Conservation (phyloP, 2,888 invertebrate species). For the Drosophila maculinotata region DNA sequence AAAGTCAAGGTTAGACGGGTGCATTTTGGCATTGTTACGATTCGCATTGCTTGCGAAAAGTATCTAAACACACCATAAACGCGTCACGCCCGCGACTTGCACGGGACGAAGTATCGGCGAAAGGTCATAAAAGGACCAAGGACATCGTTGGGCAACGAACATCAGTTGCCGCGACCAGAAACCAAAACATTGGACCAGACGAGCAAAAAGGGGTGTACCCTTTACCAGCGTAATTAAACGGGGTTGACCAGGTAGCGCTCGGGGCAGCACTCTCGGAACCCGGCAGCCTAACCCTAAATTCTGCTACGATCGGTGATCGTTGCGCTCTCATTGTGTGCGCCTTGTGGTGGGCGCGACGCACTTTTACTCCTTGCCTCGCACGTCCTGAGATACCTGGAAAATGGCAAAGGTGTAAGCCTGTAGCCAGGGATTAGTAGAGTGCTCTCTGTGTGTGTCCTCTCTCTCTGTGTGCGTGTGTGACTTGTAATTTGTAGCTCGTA, state of each 20-base stretch:
- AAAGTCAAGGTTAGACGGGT: constrained; percentile 74
- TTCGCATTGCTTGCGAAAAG: constrained; percentile 78
- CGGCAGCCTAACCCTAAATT: constrained; percentile 59
- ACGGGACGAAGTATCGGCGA: constrained; percentile 3
- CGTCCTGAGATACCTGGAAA: constrained; percentile 60
- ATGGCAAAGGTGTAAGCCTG: constrained; percentile 47
- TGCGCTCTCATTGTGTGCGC: constrained; percentile 61
- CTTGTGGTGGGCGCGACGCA: constrained; percentile 80
- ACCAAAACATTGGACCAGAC: constrained; percentile 69
- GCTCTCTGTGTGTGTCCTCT: constrained; percentile 1
- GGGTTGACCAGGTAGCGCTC: constrained; percentile 39
- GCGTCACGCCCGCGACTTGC: constrained; percentile 74
- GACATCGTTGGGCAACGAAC: constrained; percentile 42
- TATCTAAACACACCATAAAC: constrained; percentile 80
- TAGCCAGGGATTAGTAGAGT: constrained; percentile 51
- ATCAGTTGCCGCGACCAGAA: constrained; percentile 59
- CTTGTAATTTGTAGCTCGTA: constrained; percentile 13
- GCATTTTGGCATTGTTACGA: constrained; percentile 67
- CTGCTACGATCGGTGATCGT: constrained; percentile 27
- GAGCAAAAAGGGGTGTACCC: constrained; percentile 81
- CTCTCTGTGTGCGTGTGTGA: constrained; percentile 6
- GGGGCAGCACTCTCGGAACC: neutral
- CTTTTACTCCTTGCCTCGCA: constrained; percentile 64
- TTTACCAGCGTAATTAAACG: constrained; percentile 81
- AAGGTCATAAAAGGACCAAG: constrained; percentile 48